Evolutionary conservation across 2,113 vertebrate genomes (phyloP), one percentile per base, ranked within the genome.

Genomic region (Chauna torquata): DNA sequence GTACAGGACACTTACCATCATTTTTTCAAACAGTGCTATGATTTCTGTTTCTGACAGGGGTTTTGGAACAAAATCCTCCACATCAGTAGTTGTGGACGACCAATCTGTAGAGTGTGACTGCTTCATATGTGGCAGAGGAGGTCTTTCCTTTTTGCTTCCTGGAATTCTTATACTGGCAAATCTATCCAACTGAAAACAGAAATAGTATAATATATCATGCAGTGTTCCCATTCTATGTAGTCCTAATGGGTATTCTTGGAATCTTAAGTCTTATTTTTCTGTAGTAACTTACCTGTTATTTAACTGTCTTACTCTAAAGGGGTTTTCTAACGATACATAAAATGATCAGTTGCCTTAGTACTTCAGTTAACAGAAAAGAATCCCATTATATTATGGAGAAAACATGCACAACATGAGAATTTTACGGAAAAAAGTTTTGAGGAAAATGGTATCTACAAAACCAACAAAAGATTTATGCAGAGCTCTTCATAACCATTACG

Each of bases 81-180:
- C 12, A 27, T 96, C 93, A 82, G 68, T 45, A 32, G 90, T 8
- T 11, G 82, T 62, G 11, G 91, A 96, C 32, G 96, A 65, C 93
- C 92, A 93, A 2, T 97, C 96, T 11, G 92, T 77, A 82, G 95
- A 96, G 68, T 94, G 49, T 7, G 96, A 95, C 22, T 90, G 93
- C 82, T 97, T 97, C 93, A 94, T 85, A 61, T 88, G 70, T 0
- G 28, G 87, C 77, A 97, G 78, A 85, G 82, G 82, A 87, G 93
- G 96, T 90, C 96, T 94, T 79, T 97, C 96, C 38, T 97, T 97
- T 72, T 97, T 97, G 82, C 87, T 94, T 88, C 45, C 95, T 65
- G 96, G 95, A 85, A 97, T 97, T 77, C 93, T 96, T 91, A 97
- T 96, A 58, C 96, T 97, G 85, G 96, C 92, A 92, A 97, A 96